Evolutionary conservation across 2,888 invertebrate species (phyloP).

Genomic region (Ramazzottius varieornatus): DNA sequence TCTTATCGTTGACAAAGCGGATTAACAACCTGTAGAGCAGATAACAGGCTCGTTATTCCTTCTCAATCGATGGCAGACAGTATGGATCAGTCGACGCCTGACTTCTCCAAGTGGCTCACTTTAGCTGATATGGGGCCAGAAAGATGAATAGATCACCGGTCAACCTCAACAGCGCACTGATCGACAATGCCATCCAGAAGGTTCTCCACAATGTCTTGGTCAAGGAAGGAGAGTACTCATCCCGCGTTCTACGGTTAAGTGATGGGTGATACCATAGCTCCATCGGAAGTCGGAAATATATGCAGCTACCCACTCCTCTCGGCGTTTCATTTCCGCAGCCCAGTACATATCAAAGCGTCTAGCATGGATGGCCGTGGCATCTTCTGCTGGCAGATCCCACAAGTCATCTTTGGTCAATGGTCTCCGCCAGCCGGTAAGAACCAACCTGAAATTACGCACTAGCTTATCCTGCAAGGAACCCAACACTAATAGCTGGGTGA

Average conservation of each 20-base stretch:
- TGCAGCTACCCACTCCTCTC: no score
- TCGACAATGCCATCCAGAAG: slow-evolving; percentile 1
- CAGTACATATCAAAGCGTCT: no score
- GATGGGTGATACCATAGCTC: no score
- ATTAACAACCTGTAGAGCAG: neutral
- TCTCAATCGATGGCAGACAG: neutral
- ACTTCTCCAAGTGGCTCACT: no score
- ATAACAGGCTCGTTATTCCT: neutral
- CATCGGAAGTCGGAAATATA: no score
- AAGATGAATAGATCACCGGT: slow-evolving; percentile 5
- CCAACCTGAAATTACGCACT: neutral
- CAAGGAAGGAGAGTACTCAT: slow-evolving; percentile 5
- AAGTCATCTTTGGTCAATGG: neutral
- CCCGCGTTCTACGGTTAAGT: no score
- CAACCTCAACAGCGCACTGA: neutral
- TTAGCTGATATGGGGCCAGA: slow-evolving; percentile 3
- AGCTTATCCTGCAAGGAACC: no score
- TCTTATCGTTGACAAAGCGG: neutral
- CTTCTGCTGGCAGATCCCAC: neutral
- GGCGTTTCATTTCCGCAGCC: no score
- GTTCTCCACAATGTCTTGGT: slow-evolving; percentile 4
- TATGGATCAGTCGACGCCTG: no score
- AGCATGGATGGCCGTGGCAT: neutral
- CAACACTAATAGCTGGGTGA: no score
- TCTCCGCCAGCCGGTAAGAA: neutral